phyloP scores from a whole-genome alignment of 1,140 invertebrate species.

The Eulimnadia texana region DNA sequence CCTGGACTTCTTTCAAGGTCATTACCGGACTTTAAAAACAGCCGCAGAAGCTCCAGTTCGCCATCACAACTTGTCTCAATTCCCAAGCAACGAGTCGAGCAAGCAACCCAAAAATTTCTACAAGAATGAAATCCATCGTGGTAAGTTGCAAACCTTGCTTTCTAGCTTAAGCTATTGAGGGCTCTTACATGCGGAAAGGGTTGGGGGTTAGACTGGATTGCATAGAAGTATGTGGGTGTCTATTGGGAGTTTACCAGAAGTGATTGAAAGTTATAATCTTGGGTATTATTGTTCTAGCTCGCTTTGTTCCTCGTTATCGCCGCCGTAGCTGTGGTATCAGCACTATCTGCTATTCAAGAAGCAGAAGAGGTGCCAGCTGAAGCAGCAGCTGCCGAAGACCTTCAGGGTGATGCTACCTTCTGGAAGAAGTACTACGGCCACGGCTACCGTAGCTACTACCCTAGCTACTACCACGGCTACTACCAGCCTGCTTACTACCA shows the following conservation, averaged over 20 bases:
- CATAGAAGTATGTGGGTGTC: too few relatives aligned
- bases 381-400: not conserved
- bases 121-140: not conserved
- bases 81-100: not conserved
- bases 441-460: not conserved
- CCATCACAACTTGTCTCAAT: not conserved
- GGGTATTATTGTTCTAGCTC: not conserved
- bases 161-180: not conserved
- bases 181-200: too few relatives aligned
- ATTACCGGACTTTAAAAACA: not conserved
- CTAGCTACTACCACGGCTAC: too few relatives aligned
- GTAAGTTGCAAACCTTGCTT: not conserved
- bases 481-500: too few relatives aligned
- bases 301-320: not conserved
- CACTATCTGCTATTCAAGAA: not conserved
- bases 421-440: not conserved
- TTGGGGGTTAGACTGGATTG: too few relatives aligned
- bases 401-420: not conserved
- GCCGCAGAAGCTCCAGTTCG: not conserved
- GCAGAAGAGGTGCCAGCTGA: not conserved
- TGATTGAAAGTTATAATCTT: too few relatives aligned
- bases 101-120: not conserved
- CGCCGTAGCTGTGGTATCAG: not conserved
- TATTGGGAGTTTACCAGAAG: too few relatives aligned
- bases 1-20: not conserved